These are phyloP conservation scores for Drosophila infuscata DNA, from an alignment of 2,888 invertebrate species.

Conservation along the genomic window DNA sequence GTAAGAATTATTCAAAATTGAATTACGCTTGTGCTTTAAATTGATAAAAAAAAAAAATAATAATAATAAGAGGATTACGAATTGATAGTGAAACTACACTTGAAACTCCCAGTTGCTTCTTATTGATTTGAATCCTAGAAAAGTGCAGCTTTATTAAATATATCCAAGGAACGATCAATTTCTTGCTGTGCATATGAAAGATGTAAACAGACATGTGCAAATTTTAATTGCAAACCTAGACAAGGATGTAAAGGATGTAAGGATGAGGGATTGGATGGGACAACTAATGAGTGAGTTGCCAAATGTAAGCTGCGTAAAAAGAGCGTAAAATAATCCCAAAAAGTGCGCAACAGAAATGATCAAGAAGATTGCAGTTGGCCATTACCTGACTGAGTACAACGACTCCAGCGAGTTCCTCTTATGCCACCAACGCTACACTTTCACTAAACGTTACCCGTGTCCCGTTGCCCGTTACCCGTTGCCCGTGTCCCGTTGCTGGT, in stretches of 20 bases:
- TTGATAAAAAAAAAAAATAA: background rate
- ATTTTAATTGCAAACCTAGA: constrained; percentile 35
- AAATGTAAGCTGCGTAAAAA: constrained; percentile 50
- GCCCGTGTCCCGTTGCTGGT: background rate
- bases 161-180: background rate
- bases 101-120: background rate
- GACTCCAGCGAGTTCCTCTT: constrained; percentile 1
- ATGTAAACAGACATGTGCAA: constrained; percentile 12
- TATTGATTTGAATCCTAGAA: background rate
- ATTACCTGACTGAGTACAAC: background rate
- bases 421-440: constrained; percentile 30
- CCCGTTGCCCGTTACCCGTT: background rate
- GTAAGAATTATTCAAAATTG: background rate
- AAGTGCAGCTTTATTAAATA: background rate
- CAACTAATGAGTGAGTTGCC: constrained; percentile 34
- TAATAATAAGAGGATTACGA: background rate
- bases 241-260: background rate
- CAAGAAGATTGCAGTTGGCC: constrained; percentile 5
- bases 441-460: constrained; percentile 21
- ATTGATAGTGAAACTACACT: background rate
- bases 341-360: constrained; percentile 22
- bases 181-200: background rate
- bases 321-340: constrained; percentile 57
- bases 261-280: background rate
- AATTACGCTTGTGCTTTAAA: no score